Conservation (phyloP, 2,888 invertebrate species). For the Andrena haemorrhoa region DNA sequence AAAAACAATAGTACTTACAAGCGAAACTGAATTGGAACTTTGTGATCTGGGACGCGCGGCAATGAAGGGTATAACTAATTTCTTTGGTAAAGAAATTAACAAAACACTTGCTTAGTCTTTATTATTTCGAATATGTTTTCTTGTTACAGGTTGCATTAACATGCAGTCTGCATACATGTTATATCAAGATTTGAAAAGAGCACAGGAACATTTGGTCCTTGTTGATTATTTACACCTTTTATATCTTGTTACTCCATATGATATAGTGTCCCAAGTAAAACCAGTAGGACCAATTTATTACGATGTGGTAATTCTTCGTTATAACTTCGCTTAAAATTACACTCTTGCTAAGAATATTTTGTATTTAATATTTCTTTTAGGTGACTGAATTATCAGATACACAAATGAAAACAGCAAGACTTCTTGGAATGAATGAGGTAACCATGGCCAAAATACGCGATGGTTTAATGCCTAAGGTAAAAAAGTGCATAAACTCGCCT, state of each 20-base stretch:
- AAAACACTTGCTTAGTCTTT: background rate
- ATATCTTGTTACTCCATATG: constrained; percentile 94
- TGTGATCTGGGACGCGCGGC: constrained; percentile 92
- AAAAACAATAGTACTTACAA: constrained; percentile 76
- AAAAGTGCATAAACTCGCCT: constrained; percentile 2
- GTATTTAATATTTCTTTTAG: constrained; percentile 81
- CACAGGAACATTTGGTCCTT: constrained; percentile 92
- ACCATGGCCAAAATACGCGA: constrained; percentile 77
- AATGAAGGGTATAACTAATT: constrained; percentile 88
- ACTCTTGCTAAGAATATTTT: constrained; percentile 16
- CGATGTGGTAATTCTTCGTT: constrained; percentile 86
- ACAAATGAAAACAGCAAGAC: constrained; percentile 89
- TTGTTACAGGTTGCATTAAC: constrained; percentile 90
- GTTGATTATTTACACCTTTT: constrained; percentile 93
- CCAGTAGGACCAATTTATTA: constrained; percentile 87
- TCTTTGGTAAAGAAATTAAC: background rate
- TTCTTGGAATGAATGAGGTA: constrained; percentile 92
- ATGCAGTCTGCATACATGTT: constrained; percentile 89
- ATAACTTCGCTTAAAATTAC: constrained; percentile 35
- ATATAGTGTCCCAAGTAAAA: constrained; percentile 87
- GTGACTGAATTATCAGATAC: constrained; percentile 87
- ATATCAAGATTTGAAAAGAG: constrained; percentile 90
- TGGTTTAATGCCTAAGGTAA: constrained; percentile 80
- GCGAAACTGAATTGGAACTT: constrained; percentile 86
- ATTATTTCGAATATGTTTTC: constrained; percentile 29